Base-by-base conservation (phyloP, 2,113 vertebrate genomes). In the Tauraco erythrolophus region DNA sequence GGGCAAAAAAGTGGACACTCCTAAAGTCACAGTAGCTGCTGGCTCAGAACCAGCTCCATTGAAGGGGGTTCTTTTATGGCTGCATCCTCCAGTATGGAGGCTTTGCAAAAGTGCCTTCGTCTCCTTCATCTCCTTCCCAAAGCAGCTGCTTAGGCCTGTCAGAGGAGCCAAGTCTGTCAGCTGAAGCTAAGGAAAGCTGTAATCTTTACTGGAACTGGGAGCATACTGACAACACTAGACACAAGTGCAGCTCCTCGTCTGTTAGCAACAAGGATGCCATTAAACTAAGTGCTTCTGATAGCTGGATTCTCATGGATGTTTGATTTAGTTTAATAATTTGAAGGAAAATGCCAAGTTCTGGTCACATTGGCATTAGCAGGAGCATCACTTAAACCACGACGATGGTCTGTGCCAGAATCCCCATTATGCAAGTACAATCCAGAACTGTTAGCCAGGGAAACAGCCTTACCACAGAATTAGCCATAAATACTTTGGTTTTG, bases 401-500 rank as follows among this genome's bases (percentile, higher is more conserved):
- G 18, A 21, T 16, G 6, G 10, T 3, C 57, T 77, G 46, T 50
- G 81, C 80, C 51, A 35, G 80, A 50, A 24, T 50, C 31, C 28
- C 39, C 24, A 5, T 11, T 41, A 6, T 4, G 4, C 33, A 70
- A 35, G 16, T 5, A 13, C 5, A 1, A 30, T 46, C 30, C 71
- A n/a, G 76, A 56, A 39, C 25, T 7, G 10, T 10, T 66, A 46
- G 69, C 80, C 69, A 53, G 61, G 75, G 90, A 28, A 46, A 6
- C 1, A 35, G 31, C 31, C 98, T 98, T 82, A 99, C 99, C 99
- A 98, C 98, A 11, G 88, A 89, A 53, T 98, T 98, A 0, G 99
- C 99, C 97, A 99, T 97, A 96, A 99, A 99, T 35, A 99, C 98
- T 98, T 99, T 99, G 68, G 99, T 99, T 92, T 95, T 99, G 65